Conservation (phyloP, 2,113 vertebrate genomes). For the Galemys pyrenaicus region DNA sequence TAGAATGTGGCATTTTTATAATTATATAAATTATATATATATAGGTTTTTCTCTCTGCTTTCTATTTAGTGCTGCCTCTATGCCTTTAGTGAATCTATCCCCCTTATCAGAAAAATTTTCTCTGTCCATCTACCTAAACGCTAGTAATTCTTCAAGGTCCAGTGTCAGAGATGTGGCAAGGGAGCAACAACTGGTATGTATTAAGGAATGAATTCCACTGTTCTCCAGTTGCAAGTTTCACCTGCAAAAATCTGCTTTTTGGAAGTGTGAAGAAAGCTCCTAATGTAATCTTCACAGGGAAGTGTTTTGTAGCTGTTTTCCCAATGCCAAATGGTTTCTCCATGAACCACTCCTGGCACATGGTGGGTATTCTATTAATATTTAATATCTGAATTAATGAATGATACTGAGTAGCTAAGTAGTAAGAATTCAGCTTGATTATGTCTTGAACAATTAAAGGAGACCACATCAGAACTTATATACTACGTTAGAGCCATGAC, state of each 20-base stretch:
- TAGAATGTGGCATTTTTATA: constrained; percentile 29
- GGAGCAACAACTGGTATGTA: neutral
- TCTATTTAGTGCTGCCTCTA: neutral
- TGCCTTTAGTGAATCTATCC: neutral
- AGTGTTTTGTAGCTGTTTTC: neutral
- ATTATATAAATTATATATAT: too few relatives aligned
- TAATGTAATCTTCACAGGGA: neutral
- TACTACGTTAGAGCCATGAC: neutral
- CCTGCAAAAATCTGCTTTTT: neutral
- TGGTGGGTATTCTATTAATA: neutral
- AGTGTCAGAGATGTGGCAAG: neutral
- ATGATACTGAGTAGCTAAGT: neutral
- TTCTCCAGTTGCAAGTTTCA: neutral
- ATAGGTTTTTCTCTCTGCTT: neutral
- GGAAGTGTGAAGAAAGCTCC: neutral
- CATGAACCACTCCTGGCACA: neutral
- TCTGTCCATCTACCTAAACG: neutral
- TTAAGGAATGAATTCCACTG: neutral
- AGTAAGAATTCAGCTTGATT: neutral
- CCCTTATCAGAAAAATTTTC: neutral
- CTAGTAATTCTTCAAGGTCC: neutral
- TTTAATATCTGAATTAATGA: constrained; percentile 8
- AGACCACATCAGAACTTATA: neutral
- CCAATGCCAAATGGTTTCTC: neutral
- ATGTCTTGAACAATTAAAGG: neutral